Evolutionary conservation across 2,113 vertebrate species (phyloP), one percentile per base, ranked within the genome.

Genomic region (Callionymus lyra): DNA sequence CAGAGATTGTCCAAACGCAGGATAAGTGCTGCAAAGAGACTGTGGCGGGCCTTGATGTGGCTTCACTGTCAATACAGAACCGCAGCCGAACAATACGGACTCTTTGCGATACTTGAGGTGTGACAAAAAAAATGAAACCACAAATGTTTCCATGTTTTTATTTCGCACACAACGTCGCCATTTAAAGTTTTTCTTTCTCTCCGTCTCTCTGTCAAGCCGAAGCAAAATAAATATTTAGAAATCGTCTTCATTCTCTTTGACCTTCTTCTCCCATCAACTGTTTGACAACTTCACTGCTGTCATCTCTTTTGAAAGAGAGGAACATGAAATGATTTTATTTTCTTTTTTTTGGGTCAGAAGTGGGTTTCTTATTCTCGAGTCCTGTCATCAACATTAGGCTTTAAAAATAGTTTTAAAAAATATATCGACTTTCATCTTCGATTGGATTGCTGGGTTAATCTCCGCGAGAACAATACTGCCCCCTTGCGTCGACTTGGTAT

Each of bases 391-490:
- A 60, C 53, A 70, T 54, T 32, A 21, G 61, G 34, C 42, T 56
- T 16, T 74, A 79, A 64, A 79, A 80, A 80, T 75, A 82, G 69
- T 51, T 60, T 47, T 74, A 75, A 74, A 72, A 71, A n/a, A n/a
- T n/a, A n/a, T 65, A 75, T 68, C 63, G 18, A 10, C 68, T 72
- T 71, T 82, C 63, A 78, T 71, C 68, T 59, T 75, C 68, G 68
- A 55, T 74, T 67, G 59, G 1, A 2, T 10, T 18, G 39, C 38
- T 54, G 55, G 50, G 65, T n/a, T 60, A 56, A 53, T 61, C 42
- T 64, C 66, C 53, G 41, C 57, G 73, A 69, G 65, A 63, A 61
- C 67, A 71, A 77, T 71, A 59, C 67, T 73, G 80, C 73, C 80
- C 76, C 70, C 80, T 80, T 65, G 73, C 76, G 80, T 69, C 47